Base-by-base conservation (phyloP, 2,113 vertebrate species). In the Solea senegalensis region DNA sequence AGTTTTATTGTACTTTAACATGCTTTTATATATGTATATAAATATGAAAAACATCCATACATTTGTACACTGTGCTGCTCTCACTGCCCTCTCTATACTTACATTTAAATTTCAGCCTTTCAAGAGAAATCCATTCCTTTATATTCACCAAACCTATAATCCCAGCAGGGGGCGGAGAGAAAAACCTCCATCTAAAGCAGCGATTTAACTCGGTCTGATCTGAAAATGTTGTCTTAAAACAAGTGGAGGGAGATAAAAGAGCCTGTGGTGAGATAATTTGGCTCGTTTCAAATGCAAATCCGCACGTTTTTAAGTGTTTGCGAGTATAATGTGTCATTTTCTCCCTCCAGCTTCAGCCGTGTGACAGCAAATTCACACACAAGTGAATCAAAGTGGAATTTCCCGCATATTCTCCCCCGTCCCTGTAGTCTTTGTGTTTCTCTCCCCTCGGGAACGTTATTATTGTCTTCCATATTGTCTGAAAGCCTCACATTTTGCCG, bases 271-370 rank as follows among this genome's bases (percentile, higher is more conserved):
- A 59, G n/a, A 59, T 58, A 1, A 41, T 57, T 50, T 49, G 16
- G 9, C 2, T 54, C 12, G 11, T 76, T 64, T 53, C 45, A 64
- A 15, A 65, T 65, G 64, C 60, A 61, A 74, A 65, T 68, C 52
- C 16, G 21, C 48, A 58, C 46, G 34, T 43, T 60, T 72, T 56
- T 53, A 40, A 65, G 65, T 51, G 12, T 65, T 55, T 21, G 45
- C 14, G 49, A 26, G 12, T n/a, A 65, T 54, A 64, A 78, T 56
- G 62, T 66, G 45, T 58, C 56, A 66, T 70, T 58, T 62, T 76
- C 73, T 68, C 15, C 39, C 15, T 68, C 41, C 1, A 9, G 48
- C 46, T 70, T 58, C 43, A 74, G 52, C 70, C 52, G 44, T 74
- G 54, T 57, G 71, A 78, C 14, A 16, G 66, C 49, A 14, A 16